Conservation (phyloP, 2,888 invertebrate species). For the Mesopsocus fuscifrons region DNA sequence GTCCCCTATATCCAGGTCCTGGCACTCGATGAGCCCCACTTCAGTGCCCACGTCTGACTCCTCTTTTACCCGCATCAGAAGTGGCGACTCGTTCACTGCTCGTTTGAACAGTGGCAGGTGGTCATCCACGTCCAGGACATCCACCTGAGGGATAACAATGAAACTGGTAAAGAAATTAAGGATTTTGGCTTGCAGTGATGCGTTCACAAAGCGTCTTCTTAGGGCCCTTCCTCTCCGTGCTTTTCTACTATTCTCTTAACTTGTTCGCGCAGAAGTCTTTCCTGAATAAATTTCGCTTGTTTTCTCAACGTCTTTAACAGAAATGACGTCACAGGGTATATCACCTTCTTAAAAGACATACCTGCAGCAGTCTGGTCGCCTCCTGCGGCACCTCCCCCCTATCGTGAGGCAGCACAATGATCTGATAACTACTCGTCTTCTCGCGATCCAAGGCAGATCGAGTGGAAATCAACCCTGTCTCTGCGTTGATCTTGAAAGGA, state of each 20-base stretch:
- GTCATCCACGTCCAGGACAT: conserved; percentile 56
- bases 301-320: too few relatives aligned
- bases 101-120: conserved; percentile 53
- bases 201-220: too few relatives aligned
- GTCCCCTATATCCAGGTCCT: conserved; percentile 54
- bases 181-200: too few relatives aligned
- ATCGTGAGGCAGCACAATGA: conserved; percentile 60
- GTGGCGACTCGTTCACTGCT: conserved; percentile 40
- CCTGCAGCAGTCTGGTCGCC: conserved; percentile 43
- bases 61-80: conserved; percentile 41
- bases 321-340: too few relatives aligned
- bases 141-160: too few relatives aligned
- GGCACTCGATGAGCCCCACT: conserved; percentile 45
- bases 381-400: conserved; percentile 59
- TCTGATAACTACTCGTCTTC: conserved; percentile 47
- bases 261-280: too few relatives aligned
- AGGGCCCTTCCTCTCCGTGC: too few relatives aligned
- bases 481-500: conserved; percentile 28
- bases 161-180: too few relatives aligned
- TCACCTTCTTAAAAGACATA: too few relatives aligned
- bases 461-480: conserved; percentile 53
- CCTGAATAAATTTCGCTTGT: too few relatives aligned
- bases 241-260: too few relatives aligned
- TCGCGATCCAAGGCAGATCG: conserved; percentile 52
- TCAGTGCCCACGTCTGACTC: conserved; percentile 43